Percentiles rank a stretch among this genome's conserved stretches.
phyloP scores from a whole-genome alignment of 2,113 vertebrate genomes.

The Castor canadensis region DNA sequence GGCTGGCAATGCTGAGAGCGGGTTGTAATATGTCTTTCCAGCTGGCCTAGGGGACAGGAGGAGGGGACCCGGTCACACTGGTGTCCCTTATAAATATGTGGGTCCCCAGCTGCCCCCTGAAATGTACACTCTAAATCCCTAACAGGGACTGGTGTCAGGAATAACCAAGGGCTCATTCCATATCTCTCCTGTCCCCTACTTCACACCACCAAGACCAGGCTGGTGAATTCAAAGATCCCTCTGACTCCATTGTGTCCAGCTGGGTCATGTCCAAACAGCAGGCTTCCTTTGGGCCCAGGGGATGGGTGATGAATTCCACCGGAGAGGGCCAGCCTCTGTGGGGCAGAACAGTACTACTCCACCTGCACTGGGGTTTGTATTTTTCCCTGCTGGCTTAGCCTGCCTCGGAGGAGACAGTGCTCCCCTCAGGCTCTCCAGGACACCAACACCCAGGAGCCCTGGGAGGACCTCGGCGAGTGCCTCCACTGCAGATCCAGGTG shows the following conservation, averaged over 20 bases:
- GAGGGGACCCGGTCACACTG: not conserved
- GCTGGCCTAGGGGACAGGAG: not conserved
- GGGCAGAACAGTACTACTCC: too few species aligned
- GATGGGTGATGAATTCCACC: too few species aligned
- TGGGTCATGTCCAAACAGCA: not conserved
- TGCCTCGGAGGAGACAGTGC: too few species aligned
- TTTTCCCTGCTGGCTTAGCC: too few species aligned
- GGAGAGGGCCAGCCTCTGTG: not conserved
- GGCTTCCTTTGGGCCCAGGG: not conserved
- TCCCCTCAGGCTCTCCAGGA: too few species aligned
- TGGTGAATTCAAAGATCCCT: not conserved
- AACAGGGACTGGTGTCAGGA: fast-evolving
- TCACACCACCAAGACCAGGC: not conserved
- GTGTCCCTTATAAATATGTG: too few species aligned
- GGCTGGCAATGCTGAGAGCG: too few species aligned
- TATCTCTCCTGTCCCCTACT: not conserved
- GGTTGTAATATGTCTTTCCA: fast-evolving
- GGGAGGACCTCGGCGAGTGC: too few species aligned
- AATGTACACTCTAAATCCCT: not conserved
- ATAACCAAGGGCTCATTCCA: not conserved
- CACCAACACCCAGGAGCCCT: too few species aligned
- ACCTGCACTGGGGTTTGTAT: too few species aligned
- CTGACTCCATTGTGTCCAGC: not conserved
- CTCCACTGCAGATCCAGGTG: not conserved
- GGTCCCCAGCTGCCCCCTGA: not conserved